Conservation (phyloP, 2,113 vertebrate genomes). For the Haplochromis vanheusdeni region DNA sequence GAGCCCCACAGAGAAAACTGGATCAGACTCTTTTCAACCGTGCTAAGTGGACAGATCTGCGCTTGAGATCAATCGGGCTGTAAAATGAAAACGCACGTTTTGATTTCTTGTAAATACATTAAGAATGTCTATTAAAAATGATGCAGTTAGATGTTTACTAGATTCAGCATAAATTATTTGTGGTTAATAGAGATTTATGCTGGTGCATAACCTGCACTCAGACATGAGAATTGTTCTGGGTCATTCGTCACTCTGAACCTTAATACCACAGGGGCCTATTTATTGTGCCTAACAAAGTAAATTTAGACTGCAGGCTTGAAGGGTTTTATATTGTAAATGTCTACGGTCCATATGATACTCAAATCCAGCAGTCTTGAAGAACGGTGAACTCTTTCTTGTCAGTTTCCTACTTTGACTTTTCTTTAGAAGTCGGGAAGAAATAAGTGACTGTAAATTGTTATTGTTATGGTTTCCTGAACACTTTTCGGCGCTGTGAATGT, state of each 20-base stretch:
- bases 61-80: conserved; percentile 59
- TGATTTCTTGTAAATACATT: conserved; percentile 68
- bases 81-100: conserved; percentile 33
- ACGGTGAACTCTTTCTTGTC: conserved; percentile 11
- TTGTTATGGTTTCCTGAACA: not conserved
- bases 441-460: not conserved
- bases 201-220: conserved; percentile 53
- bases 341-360: conserved; percentile 45
- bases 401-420: not conserved
- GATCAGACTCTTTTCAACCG: conserved; percentile 47
- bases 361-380: conserved; percentile 42
- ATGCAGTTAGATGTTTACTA: conserved; percentile 60
- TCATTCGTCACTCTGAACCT: conserved; percentile 64
- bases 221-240: conserved; percentile 46
- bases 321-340: conserved; percentile 41
- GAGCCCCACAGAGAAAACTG: conserved; percentile 70
- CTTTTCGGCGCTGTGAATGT: conserved; percentile 23
- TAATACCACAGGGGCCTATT: conserved; percentile 68
- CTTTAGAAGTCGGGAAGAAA: not conserved
- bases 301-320: conserved; percentile 46
- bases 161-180: conserved; percentile 65
- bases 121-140: conserved; percentile 50
- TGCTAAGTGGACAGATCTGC: not conserved
- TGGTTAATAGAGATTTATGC: conserved; percentile 58
- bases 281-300: conserved; percentile 52